These are phyloP conservation scores for Clistopyga incitator DNA, from an alignment of 2,888 invertebrate genomes.

Conservation along the genomic window DNA sequence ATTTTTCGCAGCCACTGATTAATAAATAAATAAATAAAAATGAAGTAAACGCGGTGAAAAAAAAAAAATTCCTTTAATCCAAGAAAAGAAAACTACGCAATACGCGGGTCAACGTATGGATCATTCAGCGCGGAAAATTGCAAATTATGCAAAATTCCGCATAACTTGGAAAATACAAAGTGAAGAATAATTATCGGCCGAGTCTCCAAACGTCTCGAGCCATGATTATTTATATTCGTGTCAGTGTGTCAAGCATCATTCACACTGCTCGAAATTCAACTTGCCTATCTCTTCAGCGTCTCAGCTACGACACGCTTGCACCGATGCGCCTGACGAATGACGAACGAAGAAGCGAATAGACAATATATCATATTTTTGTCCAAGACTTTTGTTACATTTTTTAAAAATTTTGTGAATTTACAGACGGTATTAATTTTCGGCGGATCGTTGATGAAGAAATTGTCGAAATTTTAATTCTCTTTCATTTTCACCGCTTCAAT, in stretches of 20 bases:
- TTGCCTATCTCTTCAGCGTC: neutral
- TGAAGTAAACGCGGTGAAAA: neutral
- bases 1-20: neutral
- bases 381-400: neutral
- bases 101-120: neutral
- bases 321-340: neutral
- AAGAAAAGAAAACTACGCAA: neutral
- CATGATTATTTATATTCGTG: conserved; percentile 63
- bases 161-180: neutral
- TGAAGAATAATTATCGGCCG: conserved; percentile 35
- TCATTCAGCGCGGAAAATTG: neutral
- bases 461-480: too few relatives aligned
- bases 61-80: neutral
- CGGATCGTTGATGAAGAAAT: too few relatives aligned
- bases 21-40: neutral
- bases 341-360: too few relatives aligned
- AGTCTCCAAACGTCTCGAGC: neutral
- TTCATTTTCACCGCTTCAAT: too few relatives aligned
- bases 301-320: neutral
- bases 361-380: too few relatives aligned
- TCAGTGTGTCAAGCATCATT: conserved; percentile 62
- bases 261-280: conserved; percentile 35
- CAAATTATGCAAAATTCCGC: neutral
- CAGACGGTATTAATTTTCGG: neutral
- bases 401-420: neutral